A percentile compares a stretch with the other conserved stretches of the same genome.
Conservation (phyloP, 2,113 vertebrate species). For the Coptodon bakossiorum region DNA sequence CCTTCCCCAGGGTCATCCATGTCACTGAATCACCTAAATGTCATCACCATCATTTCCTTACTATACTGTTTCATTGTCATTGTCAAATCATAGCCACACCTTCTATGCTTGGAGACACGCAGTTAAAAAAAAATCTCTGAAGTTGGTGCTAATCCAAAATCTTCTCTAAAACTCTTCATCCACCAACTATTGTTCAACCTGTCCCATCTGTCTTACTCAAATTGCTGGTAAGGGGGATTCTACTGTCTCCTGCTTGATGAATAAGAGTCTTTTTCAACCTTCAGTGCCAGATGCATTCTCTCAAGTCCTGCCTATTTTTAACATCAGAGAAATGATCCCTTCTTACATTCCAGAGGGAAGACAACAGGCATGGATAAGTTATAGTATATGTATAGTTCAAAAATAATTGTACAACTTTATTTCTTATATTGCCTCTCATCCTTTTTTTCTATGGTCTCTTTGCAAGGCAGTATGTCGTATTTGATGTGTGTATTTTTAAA, state of each 20-base stretch:
- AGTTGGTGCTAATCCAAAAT: conserved; percentile 58
- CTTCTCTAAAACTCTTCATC: neutral
- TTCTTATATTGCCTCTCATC: conserved; percentile 14
- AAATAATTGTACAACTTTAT: conserved; percentile 30
- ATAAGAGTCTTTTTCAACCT: conserved; percentile 22
- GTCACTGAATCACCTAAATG: neutral
- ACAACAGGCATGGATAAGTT: conserved; percentile 17
- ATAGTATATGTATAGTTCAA: conserved; percentile 37
- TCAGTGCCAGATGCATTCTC: conserved; percentile 46
- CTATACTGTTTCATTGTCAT: neutral
- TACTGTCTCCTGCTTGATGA: conserved; percentile 14
- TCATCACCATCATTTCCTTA: neutral
- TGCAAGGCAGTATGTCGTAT: conserved; percentile 41
- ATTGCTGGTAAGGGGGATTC: neutral
- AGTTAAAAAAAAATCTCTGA: neutral
- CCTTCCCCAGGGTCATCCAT: neutral
- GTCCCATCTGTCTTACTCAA: neutral
- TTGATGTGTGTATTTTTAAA: conserved; percentile 47
- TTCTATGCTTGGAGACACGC: conserved; percentile 5
- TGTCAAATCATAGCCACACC: neutral
- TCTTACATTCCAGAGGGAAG: conserved; percentile 43
- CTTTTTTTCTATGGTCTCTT: conserved; percentile 34
- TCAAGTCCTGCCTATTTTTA: conserved; percentile 36
- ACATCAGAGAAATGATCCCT: conserved; percentile 21
- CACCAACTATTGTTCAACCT: neutral